Percentiles rank a stretch among this genome's conserved stretches.
phyloP scores from a whole-genome alignment of 2,797 vertebrate species.

The Simalia tracyae region DNA sequence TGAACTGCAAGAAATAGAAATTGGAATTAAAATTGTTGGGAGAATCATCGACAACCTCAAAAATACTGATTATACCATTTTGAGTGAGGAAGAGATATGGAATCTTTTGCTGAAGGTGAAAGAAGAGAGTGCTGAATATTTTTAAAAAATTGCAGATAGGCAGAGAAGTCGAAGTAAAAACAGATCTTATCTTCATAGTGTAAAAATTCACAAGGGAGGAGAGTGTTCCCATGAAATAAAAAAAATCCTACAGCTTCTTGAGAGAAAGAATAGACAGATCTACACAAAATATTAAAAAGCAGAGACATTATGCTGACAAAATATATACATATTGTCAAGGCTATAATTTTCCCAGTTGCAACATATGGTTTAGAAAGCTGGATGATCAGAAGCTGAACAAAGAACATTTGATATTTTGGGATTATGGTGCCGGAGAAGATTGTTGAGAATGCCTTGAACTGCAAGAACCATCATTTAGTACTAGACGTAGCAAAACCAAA shows the following conservation, averaged over 20 bases:
- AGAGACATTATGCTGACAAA: background rate
- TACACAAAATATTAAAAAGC: background rate
- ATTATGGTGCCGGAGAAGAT: background rate
- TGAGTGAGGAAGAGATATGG: background rate
- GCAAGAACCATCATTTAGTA: background rate
- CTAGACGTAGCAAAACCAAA: background rate
- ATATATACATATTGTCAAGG: background rate
- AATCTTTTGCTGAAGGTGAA: background rate
- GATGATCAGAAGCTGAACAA: background rate
- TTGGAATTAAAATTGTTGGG: background rate
- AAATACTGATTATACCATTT: background rate
- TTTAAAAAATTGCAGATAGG: background rate
- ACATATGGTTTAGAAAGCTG: background rate
- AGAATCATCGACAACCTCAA: background rate
- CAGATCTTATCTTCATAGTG: no score
- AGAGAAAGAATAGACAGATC: background rate
- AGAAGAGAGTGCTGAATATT: no score
- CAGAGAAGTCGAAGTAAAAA: background rate
- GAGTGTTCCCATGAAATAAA: background rate
- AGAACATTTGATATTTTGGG: background rate
- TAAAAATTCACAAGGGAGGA: background rate
- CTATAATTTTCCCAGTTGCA: background rate
- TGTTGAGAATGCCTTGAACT: background rate
- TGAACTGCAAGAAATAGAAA: background rate
- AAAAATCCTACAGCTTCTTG: background rate